Evolutionary conservation across 2,888 invertebrate genomes (phyloP).

Genomic region (Scaptomyza caliginosa): DNA sequence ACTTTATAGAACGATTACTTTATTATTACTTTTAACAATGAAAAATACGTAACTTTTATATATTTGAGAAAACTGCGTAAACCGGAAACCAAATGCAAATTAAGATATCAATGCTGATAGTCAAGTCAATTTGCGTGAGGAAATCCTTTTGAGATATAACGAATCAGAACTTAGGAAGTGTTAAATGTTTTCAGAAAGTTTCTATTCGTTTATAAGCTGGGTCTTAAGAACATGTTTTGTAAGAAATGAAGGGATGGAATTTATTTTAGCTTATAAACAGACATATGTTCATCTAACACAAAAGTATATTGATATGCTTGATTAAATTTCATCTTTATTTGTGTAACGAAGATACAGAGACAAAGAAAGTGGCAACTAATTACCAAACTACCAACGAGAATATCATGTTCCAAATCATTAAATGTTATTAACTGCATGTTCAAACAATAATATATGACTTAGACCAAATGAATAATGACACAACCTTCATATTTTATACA

Average conservation of each 20-base stretch:
- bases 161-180: conserved; percentile 3
- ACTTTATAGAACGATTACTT: too few relatives aligned
- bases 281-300: not conserved
- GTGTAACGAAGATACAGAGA: not conserved
- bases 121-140: conserved; percentile 1
- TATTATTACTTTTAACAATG: too few relatives aligned
- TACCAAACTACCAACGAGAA: not conserved
- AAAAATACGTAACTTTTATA: not conserved
- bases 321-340: not conserved
- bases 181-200: not conserved
- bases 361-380: not conserved
- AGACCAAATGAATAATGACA: not conserved
- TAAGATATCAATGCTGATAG: conserved; percentile 14
- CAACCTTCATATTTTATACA: conserved; percentile 1
- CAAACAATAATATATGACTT: not conserved
- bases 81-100: conserved; percentile 11
- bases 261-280: not conserved
- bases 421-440: not conserved
- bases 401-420: not conserved
- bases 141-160: conserved; percentile 8
- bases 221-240: not conserved
- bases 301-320: not conserved
- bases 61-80: not conserved
- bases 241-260: not conserved
- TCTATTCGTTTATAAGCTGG: not conserved